Conservation (phyloP, 2,888 invertebrate species). For the Thymelicus lineola region DNA sequence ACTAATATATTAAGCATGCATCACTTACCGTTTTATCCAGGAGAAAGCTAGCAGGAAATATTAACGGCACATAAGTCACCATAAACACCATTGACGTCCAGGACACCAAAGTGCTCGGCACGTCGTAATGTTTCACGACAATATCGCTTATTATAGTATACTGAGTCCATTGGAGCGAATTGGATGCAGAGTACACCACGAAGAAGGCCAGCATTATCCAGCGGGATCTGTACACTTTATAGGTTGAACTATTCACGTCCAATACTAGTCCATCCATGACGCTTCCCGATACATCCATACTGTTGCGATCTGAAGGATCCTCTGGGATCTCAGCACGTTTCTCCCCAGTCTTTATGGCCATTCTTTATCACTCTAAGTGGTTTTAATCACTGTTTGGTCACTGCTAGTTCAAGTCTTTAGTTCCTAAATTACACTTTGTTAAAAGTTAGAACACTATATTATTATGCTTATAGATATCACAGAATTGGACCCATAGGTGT, state of each 20-base stretch:
- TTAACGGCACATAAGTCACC: slow-evolving; percentile 97
- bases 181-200: slow-evolving; percentile 94
- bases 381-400: not conserved
- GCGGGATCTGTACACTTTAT: slow-evolving; percentile 88
- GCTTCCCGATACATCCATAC: slow-evolving; percentile 56
- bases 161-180: slow-evolving; percentile 98
- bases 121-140: slow-evolving; percentile 89
- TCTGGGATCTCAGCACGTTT: slow-evolving; percentile 42
- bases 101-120: slow-evolving; percentile 90
- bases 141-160: slow-evolving; percentile 96
- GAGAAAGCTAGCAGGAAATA: slow-evolving; percentile 98
- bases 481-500: slow-evolving; percentile 24
- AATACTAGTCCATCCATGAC: slow-evolving; percentile 59
- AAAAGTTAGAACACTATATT: not conserved
- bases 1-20: not conserved
- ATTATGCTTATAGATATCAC: slow-evolving; percentile 14
- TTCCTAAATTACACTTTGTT: not conserved
- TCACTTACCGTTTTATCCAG: slow-evolving; percentile 94
- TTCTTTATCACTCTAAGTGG: slow-evolving; percentile 8
- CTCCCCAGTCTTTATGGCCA: slow-evolving; percentile 45
- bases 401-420: not conserved
- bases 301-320: slow-evolving; percentile 44
- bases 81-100: slow-evolving; percentile 99
- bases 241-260: slow-evolving; percentile 51
- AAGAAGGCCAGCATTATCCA: slow-evolving; percentile 94